A percentile compares a stretch with the other conserved stretches of the same genome.
These are phyloP conservation scores for Microhierax caerulescens DNA, from an alignment of 2,797 vertebrate genomes.

Conservation along the genomic window DNA sequence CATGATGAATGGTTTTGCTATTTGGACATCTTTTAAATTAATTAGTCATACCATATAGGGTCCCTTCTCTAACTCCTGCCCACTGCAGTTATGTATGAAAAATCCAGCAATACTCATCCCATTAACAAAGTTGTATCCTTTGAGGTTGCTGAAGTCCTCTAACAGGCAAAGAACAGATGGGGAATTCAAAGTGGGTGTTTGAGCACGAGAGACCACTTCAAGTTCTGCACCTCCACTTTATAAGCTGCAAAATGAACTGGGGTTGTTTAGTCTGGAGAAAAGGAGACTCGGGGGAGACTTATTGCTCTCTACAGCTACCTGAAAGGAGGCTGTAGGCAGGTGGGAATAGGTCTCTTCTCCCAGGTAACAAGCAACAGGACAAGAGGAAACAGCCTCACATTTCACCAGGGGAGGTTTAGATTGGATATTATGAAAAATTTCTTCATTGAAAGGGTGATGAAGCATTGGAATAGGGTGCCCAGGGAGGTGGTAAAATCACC, in stretches of 20 bases:
- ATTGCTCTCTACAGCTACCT: too few species aligned
- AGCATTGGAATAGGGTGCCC: too few species aligned
- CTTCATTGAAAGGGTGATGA: too few species aligned
- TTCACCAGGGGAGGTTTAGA: too few species aligned
- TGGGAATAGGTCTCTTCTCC: too few species aligned
- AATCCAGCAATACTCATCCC: background rate
- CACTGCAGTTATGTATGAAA: background rate
- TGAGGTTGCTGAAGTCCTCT: background rate
- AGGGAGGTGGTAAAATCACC: too few species aligned
- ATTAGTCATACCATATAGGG: background rate
- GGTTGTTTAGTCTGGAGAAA: too few species aligned
- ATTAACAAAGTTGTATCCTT: background rate
- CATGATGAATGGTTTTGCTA: background rate
- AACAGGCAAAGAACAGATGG: background rate
- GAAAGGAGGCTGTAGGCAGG: too few species aligned
- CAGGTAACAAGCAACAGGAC: too few species aligned
- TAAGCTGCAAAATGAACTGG: background rate
- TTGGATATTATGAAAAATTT: too few species aligned
- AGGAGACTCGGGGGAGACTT: too few species aligned
- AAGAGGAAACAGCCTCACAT: too few species aligned
- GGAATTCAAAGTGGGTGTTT: background rate
- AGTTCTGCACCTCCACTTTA: background rate
- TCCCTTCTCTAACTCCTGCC: background rate
- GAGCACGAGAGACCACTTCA: background rate
- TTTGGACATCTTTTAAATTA: background rate